Evolutionary conservation across 2,113 vertebrate species (phyloP).

Genomic region (Pomatostomus ruficeps): DNA sequence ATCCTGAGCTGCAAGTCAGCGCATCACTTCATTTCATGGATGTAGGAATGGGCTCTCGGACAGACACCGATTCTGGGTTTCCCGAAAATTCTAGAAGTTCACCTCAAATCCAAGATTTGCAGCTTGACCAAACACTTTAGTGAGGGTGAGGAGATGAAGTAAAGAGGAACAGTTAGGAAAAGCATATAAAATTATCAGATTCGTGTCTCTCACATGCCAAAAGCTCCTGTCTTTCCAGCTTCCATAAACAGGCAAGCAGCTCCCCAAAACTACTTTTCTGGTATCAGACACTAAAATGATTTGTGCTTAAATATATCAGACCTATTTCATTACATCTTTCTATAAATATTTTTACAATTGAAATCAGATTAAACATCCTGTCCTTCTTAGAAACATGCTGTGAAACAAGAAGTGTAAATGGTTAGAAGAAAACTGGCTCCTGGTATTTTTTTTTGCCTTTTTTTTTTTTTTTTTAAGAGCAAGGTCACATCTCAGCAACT

Average conservation of each 20-base stretch:
- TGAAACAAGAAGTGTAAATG: not conserved
- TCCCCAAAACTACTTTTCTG: not conserved
- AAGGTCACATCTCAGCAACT: conserved; percentile 92
- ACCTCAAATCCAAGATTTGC: not conserved
- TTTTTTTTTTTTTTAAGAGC: conserved; percentile 67
- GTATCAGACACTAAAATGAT: not conserved
- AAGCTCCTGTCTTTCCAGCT: not conserved
- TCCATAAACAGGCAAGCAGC: not conserved
- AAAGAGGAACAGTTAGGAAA: not conserved
- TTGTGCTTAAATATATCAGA: not conserved
- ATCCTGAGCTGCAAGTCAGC: not conserved
- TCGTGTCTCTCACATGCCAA: not conserved
- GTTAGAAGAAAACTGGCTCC: conserved; percentile 19
- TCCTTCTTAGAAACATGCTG: not conserved
- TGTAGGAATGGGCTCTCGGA: not conserved
- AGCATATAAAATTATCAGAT: not conserved
- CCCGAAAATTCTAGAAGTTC: not conserved
- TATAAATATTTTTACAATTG: not conserved
- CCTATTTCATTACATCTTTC: not conserved
- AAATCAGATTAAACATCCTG: not conserved
- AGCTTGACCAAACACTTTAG: not conserved
- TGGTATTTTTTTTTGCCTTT: not conserved
- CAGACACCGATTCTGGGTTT: not conserved
- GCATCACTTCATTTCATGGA: fast-evolving
- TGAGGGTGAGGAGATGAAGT: not conserved